Evolutionary conservation across 2,113 vertebrate genomes (phyloP).

Genomic region (Takifugu bimaculatus): DNA sequence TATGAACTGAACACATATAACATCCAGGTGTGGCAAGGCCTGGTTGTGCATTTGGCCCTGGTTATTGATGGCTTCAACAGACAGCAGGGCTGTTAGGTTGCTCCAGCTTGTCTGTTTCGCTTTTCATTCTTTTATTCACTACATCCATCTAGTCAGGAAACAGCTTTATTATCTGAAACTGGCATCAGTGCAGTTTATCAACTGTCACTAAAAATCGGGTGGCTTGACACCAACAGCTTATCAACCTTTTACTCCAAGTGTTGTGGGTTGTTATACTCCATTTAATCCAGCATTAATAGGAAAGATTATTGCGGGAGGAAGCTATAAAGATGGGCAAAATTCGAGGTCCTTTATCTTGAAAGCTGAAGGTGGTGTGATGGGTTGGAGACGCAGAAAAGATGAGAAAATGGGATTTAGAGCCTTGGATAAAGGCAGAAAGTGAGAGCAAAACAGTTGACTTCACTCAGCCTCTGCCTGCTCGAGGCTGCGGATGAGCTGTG

Average conservation of each 20-base stretch:
- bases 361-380: not conserved
- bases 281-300: not conserved
- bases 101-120: conserved; percentile 1
- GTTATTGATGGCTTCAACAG: conserved; percentile 6
- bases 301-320: not conserved
- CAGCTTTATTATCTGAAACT: conserved; percentile 27
- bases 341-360: too few relatives aligned
- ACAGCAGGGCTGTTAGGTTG: conserved; percentile 4
- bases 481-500: conserved; percentile 22
- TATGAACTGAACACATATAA: too few relatives aligned
- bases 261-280: too few relatives aligned
- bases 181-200: too few relatives aligned
- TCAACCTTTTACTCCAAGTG: too few relatives aligned
- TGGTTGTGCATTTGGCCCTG: too few relatives aligned
- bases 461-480: not conserved
- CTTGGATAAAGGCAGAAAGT: conserved; percentile 1
- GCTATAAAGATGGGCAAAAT: too few relatives aligned
- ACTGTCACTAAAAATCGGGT: too few relatives aligned
- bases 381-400: not conserved
- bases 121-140: not conserved
- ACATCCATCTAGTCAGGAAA: conserved; percentile 32
- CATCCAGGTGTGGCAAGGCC: too few relatives aligned
- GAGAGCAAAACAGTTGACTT: conserved; percentile 1
- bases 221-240: too few relatives aligned
- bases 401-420: not conserved